Evolutionary conservation across 2,888 invertebrate genomes (phyloP), one percentile per base, ranked within the genome.

Genomic region (Bursaphelenchus okinawaensis): DNA sequence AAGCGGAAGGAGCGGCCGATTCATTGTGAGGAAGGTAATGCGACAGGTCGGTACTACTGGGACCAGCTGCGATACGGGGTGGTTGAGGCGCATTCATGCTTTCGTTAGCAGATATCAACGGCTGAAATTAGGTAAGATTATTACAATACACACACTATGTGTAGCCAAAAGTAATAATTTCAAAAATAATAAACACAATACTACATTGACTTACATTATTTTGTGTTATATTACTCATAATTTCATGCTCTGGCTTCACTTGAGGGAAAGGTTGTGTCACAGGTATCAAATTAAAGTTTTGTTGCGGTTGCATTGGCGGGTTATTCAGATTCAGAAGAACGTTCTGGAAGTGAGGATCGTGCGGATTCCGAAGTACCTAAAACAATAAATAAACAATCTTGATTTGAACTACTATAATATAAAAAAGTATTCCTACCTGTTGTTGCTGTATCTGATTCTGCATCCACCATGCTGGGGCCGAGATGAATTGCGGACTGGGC

Each of bases 1-100:
- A 65, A 8, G 63, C 65, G 4, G 65, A 65, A 1, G 65, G 65
- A 2, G 65, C 65, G 31, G 63, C 63, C 50, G 24, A 66, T 27
- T 22, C 26, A 28, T 40, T 40, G 50, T 65, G 65, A 20, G 65
- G 65, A 1, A 65, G 50, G 23, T 65, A 65, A 12, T 55, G 51
- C 23, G 65, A 65, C 28, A 65, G 29, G 19, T 65, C 65, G 20
- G 26, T 50, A 20, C 26, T 27, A 16, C 24, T 20, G 9, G 23
- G 20, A 4, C 24, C 20, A 20, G 29, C 27, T 27, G 62, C 29
- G 55, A 40, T 28, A 54, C 54, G 27, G 62, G 51, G 28, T 62
- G 52, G 29, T 52, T 54, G 40, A 24, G 40, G 55, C 20, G 8
- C 55, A 40, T 40, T 12, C 40, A 40, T 40, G 40, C 16, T 3